Percentiles rank a stretch among this genome's conserved stretches.
These are phyloP conservation scores for Leptocoma aspasia DNA, from an alignment of 2,113 vertebrate genomes.

Conservation along the genomic window DNA sequence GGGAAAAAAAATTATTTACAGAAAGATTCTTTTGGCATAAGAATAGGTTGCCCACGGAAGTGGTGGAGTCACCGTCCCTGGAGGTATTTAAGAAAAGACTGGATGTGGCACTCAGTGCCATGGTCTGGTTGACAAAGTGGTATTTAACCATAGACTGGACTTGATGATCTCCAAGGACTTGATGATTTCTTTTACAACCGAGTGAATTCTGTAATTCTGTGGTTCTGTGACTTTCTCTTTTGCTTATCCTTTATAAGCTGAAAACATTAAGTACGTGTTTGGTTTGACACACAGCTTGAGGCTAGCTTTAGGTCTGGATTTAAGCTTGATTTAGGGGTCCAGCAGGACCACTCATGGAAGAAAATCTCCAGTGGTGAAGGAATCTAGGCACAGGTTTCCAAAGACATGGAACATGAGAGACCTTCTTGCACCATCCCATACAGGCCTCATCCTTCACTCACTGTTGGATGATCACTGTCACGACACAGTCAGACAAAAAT, in stretches of 20 bases:
- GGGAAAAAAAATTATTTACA: neutral
- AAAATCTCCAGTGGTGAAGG: neutral
- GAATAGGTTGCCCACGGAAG: neutral
- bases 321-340: neutral
- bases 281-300: neutral
- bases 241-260: neutral
- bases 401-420: neutral
- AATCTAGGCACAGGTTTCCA: neutral
- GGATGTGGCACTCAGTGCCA: neutral
- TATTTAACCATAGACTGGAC: neutral
- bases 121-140: neutral
- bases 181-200: neutral
- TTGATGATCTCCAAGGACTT: neutral
- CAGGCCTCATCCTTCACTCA: neutral
- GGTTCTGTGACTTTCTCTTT: neutral
- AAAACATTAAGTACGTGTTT: neutral
- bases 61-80: too few species aligned
- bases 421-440: neutral
- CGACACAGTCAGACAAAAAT: neutral
- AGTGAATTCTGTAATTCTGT: neutral
- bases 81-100: neutral
- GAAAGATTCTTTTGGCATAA: neutral
- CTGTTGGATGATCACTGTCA: neutral
- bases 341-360: neutral
- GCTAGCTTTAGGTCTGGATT: neutral